Evolutionary conservation across 1,140 invertebrate genomes (phyloP).

Genomic region (Alviniconcha marisindica): DNA sequence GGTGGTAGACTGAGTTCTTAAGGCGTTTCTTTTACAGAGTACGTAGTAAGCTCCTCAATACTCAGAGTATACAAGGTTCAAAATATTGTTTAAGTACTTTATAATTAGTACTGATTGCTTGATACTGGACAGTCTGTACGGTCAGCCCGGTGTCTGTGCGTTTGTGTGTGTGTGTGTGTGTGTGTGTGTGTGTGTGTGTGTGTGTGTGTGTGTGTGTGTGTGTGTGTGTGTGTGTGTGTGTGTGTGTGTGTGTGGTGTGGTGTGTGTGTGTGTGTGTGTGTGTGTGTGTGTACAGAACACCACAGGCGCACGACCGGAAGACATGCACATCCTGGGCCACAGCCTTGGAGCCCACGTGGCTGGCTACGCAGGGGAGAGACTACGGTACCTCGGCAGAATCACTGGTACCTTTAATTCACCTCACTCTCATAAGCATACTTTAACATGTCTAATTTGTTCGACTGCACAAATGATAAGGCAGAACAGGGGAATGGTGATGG

Average conservation of each 20-base stretch:
- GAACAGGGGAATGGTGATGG: not conserved
- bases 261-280: no score
- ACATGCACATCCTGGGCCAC: slow-evolving; percentile 70
- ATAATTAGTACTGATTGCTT: no score
- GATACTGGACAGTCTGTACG: no score
- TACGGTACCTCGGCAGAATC: slow-evolving; percentile 82
- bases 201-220: slow-evolving; percentile 10
- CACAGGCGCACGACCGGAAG: slow-evolving; percentile 30
- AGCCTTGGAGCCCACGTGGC: slow-evolving; percentile 71
- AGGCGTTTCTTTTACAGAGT: no score
- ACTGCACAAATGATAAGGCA: not conserved
- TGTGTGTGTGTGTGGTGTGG: no score
- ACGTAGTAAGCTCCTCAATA: no score
- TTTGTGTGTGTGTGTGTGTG: slow-evolving; percentile 18
- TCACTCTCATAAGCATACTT: not conserved
- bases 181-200: slow-evolving; percentile 18
- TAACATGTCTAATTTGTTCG: not conserved
- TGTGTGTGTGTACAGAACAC: not conserved
- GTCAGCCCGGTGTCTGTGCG: slow-evolving; percentile 6
- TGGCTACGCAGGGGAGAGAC: slow-evolving; percentile 67
- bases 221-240: not conserved
- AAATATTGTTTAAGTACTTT: no score
- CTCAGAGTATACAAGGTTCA: no score
- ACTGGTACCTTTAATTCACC: slow-evolving; percentile 75
- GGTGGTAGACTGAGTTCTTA: no score